Evolutionary conservation across 2,888 invertebrate genomes (phyloP).

Genomic region (Sisyra terminalis): DNA sequence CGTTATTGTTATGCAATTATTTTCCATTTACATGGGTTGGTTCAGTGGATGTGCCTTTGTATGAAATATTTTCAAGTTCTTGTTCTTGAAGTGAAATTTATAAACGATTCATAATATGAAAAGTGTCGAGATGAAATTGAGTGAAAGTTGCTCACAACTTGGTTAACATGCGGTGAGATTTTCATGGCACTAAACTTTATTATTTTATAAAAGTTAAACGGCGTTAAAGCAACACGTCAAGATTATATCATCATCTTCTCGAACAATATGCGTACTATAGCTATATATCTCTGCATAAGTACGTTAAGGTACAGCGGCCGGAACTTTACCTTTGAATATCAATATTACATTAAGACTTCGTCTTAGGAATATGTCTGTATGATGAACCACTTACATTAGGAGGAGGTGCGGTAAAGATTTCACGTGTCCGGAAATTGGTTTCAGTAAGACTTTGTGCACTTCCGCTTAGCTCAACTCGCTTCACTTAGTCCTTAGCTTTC

Average conservation of each 20-base stretch:
- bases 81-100: conserved; percentile 24
- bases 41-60: too few species aligned
- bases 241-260: conserved; percentile 3
- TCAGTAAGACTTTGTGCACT: too few species aligned
- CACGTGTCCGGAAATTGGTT: too few species aligned
- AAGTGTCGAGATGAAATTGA: conserved; percentile 25
- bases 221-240: conserved; percentile 14
- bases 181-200: conserved; percentile 13
- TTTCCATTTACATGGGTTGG: too few species aligned
- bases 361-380: neutral
- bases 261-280: neutral
- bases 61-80: conserved; percentile 15
- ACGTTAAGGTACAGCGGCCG: neutral
- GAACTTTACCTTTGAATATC: conserved; percentile 2
- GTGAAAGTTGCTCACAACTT: conserved; percentile 19
- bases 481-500: too few species aligned
- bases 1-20: too few species aligned
- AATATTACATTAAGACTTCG: neutral
- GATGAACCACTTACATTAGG: too few species aligned
- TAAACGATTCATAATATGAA: conserved; percentile 27
- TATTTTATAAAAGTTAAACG: conserved; percentile 15
- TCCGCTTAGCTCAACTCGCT: too few species aligned
- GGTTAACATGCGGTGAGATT: conserved; percentile 9
- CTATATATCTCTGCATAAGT: neutral
- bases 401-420: too few species aligned